Percentiles rank a stretch among this genome's conserved stretches.
Evolutionary conservation across 1,140 invertebrate genomes (phyloP).

Genomic region (Daktulosphaira vitifoliae): DNA sequence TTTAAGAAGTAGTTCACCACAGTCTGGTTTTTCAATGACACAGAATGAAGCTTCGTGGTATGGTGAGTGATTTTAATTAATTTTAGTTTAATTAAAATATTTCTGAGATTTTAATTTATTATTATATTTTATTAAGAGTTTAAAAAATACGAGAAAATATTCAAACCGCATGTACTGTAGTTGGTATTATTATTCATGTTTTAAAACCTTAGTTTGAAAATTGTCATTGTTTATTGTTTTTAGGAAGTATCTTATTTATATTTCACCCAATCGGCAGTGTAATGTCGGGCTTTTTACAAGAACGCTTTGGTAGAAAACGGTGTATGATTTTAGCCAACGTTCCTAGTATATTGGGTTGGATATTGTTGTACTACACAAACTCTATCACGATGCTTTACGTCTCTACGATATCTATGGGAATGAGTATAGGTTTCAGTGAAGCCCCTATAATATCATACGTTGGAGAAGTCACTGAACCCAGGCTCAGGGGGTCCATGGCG

Average conservation of each 20-base stretch:
- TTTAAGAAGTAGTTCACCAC: neutral
- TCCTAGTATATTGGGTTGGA: constrained; percentile 36
- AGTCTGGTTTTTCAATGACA: neutral
- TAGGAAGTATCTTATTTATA: constrained; percentile 39
- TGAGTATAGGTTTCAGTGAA: constrained; percentile 46
- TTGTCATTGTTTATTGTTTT: too few relatives aligned
- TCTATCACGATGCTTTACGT: constrained; percentile 30
- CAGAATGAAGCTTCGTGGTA: neutral
- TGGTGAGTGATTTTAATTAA: neutral
- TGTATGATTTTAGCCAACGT: constrained; percentile 38
- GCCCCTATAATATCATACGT: constrained; percentile 48
- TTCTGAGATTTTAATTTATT: too few relatives aligned
- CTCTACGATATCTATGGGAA: constrained; percentile 35
- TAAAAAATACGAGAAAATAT: too few relatives aligned
- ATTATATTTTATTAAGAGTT: too few relatives aligned
- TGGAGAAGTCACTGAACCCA: constrained; percentile 47
- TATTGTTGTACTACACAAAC: constrained; percentile 28
- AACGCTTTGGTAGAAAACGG: constrained; percentile 36
- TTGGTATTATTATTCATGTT: too few relatives aligned
- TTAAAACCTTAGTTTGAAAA: too few relatives aligned
- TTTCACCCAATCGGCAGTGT: constrained; percentile 40
- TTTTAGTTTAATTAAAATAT: neutral
- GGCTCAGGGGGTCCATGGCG: constrained; percentile 25
- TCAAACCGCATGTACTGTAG: too few relatives aligned
- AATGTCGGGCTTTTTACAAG: constrained; percentile 39